Conservation (phyloP, 2,797 vertebrate species). For the Micropoecilia bifurca region DNA sequence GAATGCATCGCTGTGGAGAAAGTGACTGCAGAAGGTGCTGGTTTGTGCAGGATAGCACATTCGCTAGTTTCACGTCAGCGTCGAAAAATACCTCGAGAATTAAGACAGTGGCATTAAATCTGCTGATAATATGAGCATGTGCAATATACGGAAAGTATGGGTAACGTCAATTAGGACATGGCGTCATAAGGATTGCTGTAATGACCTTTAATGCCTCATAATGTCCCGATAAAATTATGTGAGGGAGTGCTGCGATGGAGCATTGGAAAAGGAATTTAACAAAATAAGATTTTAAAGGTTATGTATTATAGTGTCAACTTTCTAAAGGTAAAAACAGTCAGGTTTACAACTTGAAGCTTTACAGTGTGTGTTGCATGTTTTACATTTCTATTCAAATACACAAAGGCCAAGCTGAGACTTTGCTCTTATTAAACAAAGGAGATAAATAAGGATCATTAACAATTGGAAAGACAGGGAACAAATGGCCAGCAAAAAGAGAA, state of each 20-base stretch:
- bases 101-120: conserved; percentile 26
- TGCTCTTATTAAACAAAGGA: neutral
- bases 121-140: neutral
- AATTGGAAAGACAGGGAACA: neutral
- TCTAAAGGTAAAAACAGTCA: neutral
- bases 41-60: conserved; percentile 56
- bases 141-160: neutral
- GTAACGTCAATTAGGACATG: conserved; percentile 26
- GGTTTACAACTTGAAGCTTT: neutral
- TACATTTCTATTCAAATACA: neutral
- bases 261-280: conserved; percentile 54
- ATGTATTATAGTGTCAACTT: neutral
- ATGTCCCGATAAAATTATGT: conserved; percentile 60
- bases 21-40: conserved; percentile 54
- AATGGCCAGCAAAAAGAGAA: neutral
- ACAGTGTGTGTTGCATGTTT: neutral
- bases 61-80: conserved; percentile 19
- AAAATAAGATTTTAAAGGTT: conserved; percentile 59
- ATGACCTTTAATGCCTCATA: conserved; percentile 66
- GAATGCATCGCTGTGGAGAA: conserved; percentile 66
- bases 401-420: neutral
- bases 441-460: neutral
- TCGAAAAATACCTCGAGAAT: conserved; percentile 14
- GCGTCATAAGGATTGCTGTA: conserved; percentile 47
- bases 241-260: conserved; percentile 48